Conservation (phyloP, 92 coral and sea anemone species). For the Phenganax stokvisi region DNA sequence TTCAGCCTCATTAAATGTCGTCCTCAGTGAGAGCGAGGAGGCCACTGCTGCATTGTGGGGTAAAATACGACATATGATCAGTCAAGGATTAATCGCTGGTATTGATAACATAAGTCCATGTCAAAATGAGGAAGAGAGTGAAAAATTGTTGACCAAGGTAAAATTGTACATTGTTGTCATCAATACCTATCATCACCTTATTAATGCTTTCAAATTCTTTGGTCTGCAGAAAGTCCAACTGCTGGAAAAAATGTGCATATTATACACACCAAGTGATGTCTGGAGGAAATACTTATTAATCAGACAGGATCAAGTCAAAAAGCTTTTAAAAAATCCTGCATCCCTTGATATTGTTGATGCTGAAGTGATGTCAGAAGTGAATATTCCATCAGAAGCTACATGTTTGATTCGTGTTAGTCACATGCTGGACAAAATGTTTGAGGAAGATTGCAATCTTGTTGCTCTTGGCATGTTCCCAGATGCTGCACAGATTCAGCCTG, state of each 20-base stretch:
- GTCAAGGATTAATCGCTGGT: neutral
- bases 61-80: constrained; percentile 11
- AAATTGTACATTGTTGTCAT: neutral
- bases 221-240: constrained; percentile 11
- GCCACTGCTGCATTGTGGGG: constrained; percentile 25
- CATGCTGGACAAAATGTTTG: constrained; percentile 10
- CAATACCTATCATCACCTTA: neutral
- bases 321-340: constrained; percentile 18
- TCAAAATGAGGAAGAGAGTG: neutral
- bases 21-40: constrained; percentile 23
- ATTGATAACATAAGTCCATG: neutral
- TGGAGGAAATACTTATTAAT: constrained; percentile 14
- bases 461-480: constrained; percentile 37
- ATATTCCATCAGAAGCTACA: constrained; percentile 10
- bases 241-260: neutral
- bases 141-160: constrained; percentile 1
- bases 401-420: constrained; percentile 26
- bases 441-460: constrained; percentile 23
- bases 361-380: neutral
- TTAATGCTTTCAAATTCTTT: too few species aligned
- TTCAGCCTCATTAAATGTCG: constrained; percentile 12
- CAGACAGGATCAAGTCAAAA: constrained; percentile 11
- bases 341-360: neutral
- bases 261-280: constrained; percentile 18
- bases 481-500: constrained; percentile 3